A percentile compares a stretch with the other conserved stretches of the same genome.
Evolutionary conservation across 2,888 invertebrate genomes (phyloP).

Genomic region (Lysandra coridon): DNA sequence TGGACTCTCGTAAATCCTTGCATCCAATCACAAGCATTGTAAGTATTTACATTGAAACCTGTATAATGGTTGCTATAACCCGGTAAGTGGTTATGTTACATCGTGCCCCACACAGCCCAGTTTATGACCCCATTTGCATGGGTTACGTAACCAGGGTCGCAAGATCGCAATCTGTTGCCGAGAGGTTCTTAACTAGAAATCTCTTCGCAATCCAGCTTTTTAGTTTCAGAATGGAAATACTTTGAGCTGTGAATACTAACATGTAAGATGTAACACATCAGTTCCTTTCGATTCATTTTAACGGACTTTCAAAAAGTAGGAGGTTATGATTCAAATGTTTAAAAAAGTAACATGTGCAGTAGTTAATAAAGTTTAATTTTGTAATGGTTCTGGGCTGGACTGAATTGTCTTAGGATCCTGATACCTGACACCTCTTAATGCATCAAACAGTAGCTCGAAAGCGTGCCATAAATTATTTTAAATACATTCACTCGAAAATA

Average conservation of each 20-base stretch:
- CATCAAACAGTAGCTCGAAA: not conserved
- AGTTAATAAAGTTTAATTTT: too few species aligned
- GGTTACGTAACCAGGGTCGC: conserved; percentile 32
- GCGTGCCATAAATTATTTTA: not conserved
- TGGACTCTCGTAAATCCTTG: too few species aligned
- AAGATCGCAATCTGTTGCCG: conserved; percentile 32
- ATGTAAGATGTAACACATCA: not conserved
- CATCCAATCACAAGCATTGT: too few species aligned
- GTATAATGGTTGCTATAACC: not conserved
- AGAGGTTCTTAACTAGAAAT: conserved; percentile 31
- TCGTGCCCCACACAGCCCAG: conserved; percentile 2
- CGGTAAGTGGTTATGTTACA: conserved; percentile 4
- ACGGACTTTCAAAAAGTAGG: too few species aligned
- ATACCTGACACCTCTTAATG: too few species aligned
- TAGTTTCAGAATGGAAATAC: conserved; percentile 5
- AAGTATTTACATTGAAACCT: too few species aligned
- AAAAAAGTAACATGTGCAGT: too few species aligned
- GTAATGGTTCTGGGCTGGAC: too few species aligned
- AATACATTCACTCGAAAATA: not conserved
- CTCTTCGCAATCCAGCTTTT: conserved; percentile 24
- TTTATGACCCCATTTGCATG: conserved; percentile 19
- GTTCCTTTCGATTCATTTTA: too few species aligned
- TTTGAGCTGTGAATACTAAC: not conserved
- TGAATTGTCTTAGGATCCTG: too few species aligned
- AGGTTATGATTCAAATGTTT: too few species aligned